These are phyloP conservation scores for Oligia fasciuncula DNA, from an alignment of 2,888 invertebrate genomes.

Conservation along the genomic window DNA sequence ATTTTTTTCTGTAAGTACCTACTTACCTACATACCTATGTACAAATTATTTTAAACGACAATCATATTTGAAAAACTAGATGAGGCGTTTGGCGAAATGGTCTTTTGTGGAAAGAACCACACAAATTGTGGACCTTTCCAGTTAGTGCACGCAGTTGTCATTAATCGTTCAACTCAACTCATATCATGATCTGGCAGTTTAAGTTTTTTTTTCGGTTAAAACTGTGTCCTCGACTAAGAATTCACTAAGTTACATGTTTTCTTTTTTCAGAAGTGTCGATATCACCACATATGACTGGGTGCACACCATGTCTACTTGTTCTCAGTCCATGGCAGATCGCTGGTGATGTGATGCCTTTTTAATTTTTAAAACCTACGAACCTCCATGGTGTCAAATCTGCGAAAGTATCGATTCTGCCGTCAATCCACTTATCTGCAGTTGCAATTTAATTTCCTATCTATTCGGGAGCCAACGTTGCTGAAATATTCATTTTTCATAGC, in stretches of 20 bases:
- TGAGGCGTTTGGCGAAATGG: background rate
- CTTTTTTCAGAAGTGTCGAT: background rate
- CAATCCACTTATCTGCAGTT: background rate
- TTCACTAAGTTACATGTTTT: background rate
- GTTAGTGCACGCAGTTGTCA: too few species aligned
- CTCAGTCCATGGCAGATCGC: background rate
- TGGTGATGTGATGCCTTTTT: background rate
- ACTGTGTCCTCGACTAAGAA: background rate
- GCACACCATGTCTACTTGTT: background rate
- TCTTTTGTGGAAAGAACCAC: background rate
- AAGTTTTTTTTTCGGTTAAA: background rate
- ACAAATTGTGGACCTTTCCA: background rate
- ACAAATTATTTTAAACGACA: background rate
- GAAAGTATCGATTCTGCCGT: background rate
- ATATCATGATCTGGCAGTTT: too few species aligned
- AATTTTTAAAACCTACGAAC: background rate
- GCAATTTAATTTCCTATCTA: background rate
- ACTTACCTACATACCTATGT: too few species aligned
- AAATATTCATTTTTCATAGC: slow-evolving; percentile 23
- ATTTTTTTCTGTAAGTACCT: too few species aligned
- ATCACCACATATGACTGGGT: background rate
- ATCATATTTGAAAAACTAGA: background rate
- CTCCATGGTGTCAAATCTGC: background rate
- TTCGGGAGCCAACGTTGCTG: background rate
- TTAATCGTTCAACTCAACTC: background rate